Percentiles rank a stretch among this genome's conserved stretches.
phyloP scores from a whole-genome alignment of 1,140 invertebrate genomes.

The Drosophila nigromelanica region DNA sequence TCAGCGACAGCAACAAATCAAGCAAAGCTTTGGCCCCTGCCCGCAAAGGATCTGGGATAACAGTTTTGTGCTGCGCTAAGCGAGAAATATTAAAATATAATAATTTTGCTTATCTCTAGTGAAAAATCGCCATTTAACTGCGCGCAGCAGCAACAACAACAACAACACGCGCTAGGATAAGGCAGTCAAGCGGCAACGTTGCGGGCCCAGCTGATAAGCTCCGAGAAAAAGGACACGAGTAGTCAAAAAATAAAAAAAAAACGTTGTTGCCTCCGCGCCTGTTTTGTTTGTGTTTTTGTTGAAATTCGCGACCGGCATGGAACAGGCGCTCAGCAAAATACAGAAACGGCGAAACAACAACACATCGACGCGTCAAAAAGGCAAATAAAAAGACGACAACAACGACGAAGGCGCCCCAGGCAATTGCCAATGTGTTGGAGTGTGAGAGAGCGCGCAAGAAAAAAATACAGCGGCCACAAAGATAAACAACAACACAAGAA shows the following conservation, averaged over 20 bases:
- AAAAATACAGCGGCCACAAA: constrained; percentile 60
- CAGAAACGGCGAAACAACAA: constrained; percentile 40
- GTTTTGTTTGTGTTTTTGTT: constrained; percentile 81
- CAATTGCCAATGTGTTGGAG: constrained; percentile 22
- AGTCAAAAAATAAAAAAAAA: neutral
- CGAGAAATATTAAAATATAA: constrained; percentile 79
- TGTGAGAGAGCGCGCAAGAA: constrained; percentile 48
- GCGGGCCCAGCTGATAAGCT: constrained; percentile 46
- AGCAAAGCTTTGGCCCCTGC: constrained; percentile 29
- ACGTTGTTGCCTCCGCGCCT: constrained; percentile 15
- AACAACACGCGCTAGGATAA: constrained; percentile 22
- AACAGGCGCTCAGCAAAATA: constrained; percentile 74
- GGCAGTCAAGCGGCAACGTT: constrained; percentile 51
- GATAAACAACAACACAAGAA: constrained; percentile 70
- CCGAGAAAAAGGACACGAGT: constrained; percentile 22
- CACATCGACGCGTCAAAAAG: constrained; percentile 41
- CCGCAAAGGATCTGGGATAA: constrained; percentile 32
- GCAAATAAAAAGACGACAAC: constrained; percentile 50
- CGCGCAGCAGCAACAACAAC: constrained; percentile 30
- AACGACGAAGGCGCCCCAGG: constrained; percentile 30
- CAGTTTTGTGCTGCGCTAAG: constrained; percentile 63
- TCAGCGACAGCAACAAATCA: constrained; percentile 53
- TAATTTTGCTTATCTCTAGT: constrained; percentile 70
- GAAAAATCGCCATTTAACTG: constrained; percentile 75
- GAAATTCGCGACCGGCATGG: constrained; percentile 75